phyloP scores from a whole-genome alignment of 2,797 vertebrate species.

The Pipistrellus nathusii region DNA sequence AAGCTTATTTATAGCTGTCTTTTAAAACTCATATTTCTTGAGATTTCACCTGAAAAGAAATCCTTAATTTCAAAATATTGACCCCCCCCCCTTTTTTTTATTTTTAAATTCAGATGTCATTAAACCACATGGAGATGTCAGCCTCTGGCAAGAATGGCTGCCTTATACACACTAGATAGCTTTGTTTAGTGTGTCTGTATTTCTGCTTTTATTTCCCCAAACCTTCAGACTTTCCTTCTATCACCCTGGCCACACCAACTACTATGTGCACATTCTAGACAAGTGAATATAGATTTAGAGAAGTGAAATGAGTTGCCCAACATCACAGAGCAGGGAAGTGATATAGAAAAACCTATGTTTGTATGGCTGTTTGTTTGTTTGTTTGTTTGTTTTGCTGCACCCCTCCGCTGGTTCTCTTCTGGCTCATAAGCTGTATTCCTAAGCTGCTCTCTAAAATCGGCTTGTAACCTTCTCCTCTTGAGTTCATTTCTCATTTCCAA shows the following conservation, averaged over 20 bases:
- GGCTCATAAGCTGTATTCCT: neutral
- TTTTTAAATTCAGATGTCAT: neutral
- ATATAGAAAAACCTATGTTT: neutral
- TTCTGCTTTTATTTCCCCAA: constrained; percentile 36
- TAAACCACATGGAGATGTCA: neutral
- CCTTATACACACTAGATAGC: neutral
- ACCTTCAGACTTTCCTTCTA: constrained; percentile 1
- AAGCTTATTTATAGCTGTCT: neutral
- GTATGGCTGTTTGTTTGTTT: neutral
- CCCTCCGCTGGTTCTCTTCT: neutral
- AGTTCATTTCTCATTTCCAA: constrained; percentile 42
- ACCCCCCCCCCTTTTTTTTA: neutral
- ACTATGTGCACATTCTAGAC: neutral
- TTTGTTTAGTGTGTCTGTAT: neutral
- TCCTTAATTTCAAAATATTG: constrained; percentile 17
- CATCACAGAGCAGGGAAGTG: neutral
- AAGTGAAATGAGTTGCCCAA: neutral
- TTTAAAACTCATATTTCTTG: neutral
- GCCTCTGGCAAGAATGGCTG: neutral
- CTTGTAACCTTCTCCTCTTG: neutral
- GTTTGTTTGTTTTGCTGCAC: neutral
- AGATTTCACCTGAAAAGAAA: neutral
- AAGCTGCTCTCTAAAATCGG: neutral
- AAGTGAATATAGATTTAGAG: neutral
- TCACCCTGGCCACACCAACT: neutral